Evolutionary conservation across 2,888 invertebrate genomes (phyloP), one percentile per base, ranked within the genome.

Genomic region (Zhuqinia jingwanae): DNA sequence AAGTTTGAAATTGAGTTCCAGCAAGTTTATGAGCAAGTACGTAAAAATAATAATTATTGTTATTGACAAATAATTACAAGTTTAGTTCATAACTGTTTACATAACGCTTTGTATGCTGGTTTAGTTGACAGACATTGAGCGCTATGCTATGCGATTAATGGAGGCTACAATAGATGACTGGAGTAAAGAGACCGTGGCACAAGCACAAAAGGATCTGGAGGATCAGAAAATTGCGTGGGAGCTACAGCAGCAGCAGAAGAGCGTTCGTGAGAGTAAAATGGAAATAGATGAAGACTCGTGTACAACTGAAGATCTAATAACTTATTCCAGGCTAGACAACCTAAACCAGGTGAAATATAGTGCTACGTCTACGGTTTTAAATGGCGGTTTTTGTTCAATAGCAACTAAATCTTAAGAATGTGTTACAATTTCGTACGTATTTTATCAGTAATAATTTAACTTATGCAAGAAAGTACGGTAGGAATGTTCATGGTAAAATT

Each of bases 141-240:
- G 30, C 10, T 63, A 30, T n/a, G 63, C 30, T 1, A 3, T 63
- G 17, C 30, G 5, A 6, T 36, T 8, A 36, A 8, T 36, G 8
- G 36, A 36, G 36, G 3, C 36, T 36, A n/a, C n/a, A 82, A 96
- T 96, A 92, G 95, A 95, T 22, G 95, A 96, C 17, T 95, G 94
- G 91, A 93, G 94, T 15, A 96, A 96, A 0, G 98, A 98, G 92
- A 97, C 98, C 91, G 92, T 97, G 50, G 95, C 11, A n/a, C n/a
- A n/a, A n/a, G n/a, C n/a, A n/a, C n/a, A n/a, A n/a, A n/a, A n/a
- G n/a, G n/a, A n/a, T n/a, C n/a, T n/a, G n/a, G n/a, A n/a, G n/a
- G n/a, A n/a, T n/a, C n/a, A n/a, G n/a, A n/a, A n/a, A n/a, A n/a
- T 42, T n/a, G n/a, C n/a, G n/a, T n/a, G n/a, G n/a, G n/a, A n/a